Conservation (phyloP, 1,140 invertebrate species). For the Megathymus violae region DNA sequence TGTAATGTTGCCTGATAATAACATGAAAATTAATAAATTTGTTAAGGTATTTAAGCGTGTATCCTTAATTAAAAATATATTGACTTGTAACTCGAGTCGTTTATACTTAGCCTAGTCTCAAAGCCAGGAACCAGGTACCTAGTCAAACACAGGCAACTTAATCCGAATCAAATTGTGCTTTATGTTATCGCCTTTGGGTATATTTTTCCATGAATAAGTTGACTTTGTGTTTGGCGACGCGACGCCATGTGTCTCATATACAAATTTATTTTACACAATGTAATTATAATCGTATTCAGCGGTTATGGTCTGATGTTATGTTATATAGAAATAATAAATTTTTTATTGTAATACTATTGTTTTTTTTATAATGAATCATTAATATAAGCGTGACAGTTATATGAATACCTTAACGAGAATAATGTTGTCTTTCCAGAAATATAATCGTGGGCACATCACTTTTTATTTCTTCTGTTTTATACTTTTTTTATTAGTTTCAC, state of each 20-base stretch:
- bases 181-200: slow-evolving; percentile 15
- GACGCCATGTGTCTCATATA: slow-evolving; percentile 28
- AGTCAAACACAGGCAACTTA: slow-evolving; percentile 18
- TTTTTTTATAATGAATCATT: too few species aligned
- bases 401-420: too few species aligned
- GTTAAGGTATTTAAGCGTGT: background rate
- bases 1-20: too few species aligned
- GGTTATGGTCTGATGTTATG: slow-evolving; percentile 77
- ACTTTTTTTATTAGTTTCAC: too few species aligned
- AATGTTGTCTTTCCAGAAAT: too few species aligned
- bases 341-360: slow-evolving; percentile 74
- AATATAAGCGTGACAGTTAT: too few species aligned
- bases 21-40: background rate
- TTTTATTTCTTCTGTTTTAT: too few species aligned
- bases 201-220: slow-evolving; percentile 21
- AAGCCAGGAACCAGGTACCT: slow-evolving; percentile 24
- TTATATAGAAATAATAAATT: slow-evolving; percentile 79
- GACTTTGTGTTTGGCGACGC: slow-evolving; percentile 22
- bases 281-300: slow-evolving; percentile 40
- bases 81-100: background rate
- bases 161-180: slow-evolving; percentile 18
- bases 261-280: slow-evolving; percentile 35
- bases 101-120: background rate
- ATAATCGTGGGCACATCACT: too few species aligned
- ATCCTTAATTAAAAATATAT: background rate